Base-by-base conservation (phyloP, 2,113 vertebrate species). In the Cisticola juncidis region DNA sequence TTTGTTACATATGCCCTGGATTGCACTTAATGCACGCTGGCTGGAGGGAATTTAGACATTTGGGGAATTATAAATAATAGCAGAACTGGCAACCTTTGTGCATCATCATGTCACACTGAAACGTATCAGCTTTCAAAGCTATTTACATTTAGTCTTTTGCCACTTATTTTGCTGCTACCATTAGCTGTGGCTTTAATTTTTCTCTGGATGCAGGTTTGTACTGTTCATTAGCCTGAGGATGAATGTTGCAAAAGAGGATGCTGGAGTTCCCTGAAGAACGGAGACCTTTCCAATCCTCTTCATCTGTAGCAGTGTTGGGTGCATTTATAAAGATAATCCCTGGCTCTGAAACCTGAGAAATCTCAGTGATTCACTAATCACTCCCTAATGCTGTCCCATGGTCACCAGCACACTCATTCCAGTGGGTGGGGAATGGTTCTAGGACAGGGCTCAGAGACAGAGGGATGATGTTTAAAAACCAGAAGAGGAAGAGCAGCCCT, bases 1-100 rank as follows among this genome's bases (percentile, higher is more conserved):
- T 97, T 90, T 95, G 93, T 92, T 88, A 85, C 86, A 83, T 92
- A 88, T 95, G 76, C 79, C 69, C 79, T 78, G 79, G 51, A 66
- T 92, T 93, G 72, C 81, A 56, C 48, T 81, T 88, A 86, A 88
- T 92, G 29, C 56, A 48, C 66, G 35, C 93, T 94, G 84, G 47
- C 93, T 95, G 76, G 86, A 96, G 90, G 88, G 82, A 94, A 92
- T 78, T 83, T 56, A 90, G 90, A 60, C 12, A 0, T 74, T 83
- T 23, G 26, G 68, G 51, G 93, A 94, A 90, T 95, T 94, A 81
- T 44, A 86, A 90, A 90, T 78, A 95, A 93, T 69, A 81, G 51
- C 79, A 74, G 64, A 56, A 57, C 51, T 56, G 69, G 53, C 74
- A 90, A 91, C 60, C 31, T 78, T 92, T 83, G 60, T 84, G 44